Percentiles rank a stretch among this genome's conserved stretches.
Conservation (phyloP, 2,888 invertebrate species). For the Cotesia congregata region DNA sequence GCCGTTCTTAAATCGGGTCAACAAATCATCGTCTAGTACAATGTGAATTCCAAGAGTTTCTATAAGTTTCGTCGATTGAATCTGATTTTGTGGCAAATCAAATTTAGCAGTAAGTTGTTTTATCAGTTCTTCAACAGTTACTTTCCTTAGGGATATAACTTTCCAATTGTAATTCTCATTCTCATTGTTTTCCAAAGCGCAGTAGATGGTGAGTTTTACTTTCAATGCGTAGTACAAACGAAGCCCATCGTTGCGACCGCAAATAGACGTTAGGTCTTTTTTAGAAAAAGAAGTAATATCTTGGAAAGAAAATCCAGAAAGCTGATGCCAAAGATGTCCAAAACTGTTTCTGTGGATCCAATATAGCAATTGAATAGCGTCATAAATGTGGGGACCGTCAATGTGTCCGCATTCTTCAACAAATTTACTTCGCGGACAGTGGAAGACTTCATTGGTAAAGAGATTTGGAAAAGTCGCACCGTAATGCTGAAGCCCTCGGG, state of each 20-base stretch:
- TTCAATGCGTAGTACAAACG: neutral
- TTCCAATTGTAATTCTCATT: neutral
- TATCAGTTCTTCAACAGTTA: constrained; percentile 3
- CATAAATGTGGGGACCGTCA: constrained; percentile 5
- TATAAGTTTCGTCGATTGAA: neutral
- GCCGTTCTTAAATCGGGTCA: neutral
- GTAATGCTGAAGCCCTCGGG: constrained; percentile 10
- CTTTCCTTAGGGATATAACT: neutral
- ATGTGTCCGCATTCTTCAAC: neutral
- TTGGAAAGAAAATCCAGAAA: neutral
- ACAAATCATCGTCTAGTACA: constrained; percentile 1
- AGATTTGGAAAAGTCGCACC: constrained; percentile 10
- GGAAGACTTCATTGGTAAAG: neutral
- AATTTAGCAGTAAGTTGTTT: neutral
- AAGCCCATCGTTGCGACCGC: neutral
- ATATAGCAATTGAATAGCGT: constrained; percentile 1
- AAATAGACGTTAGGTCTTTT: constrained; percentile 4
- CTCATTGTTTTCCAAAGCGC: neutral
- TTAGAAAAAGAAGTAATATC: neutral
- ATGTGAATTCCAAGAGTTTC: neutral
- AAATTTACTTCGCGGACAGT: neutral
- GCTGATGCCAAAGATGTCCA: constrained; percentile 10
- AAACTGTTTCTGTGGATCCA: constrained; percentile 1
- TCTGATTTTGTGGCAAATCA: neutral
- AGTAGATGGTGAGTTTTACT: constrained; percentile 1